A percentile compares a stretch with the other conserved stretches of the same genome.
Conservation (phyloP, 2,797 vertebrate genomes). For the Sebastes trivittatus region DNA sequence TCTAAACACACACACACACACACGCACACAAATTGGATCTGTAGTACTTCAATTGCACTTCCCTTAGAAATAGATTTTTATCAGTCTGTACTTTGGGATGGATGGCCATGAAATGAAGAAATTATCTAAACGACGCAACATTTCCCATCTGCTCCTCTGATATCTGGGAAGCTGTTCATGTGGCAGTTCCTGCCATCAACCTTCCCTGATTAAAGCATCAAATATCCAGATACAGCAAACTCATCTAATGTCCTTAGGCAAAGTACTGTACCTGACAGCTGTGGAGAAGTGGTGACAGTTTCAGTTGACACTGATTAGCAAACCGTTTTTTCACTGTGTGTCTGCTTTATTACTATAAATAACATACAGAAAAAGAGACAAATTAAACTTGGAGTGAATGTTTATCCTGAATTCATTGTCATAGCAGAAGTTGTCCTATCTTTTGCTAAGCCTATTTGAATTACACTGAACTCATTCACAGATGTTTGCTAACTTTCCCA, state of each 20-base stretch:
- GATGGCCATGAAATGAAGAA: conserved; percentile 54
- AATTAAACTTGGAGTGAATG: not conserved
- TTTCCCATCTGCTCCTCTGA: conserved; percentile 58
- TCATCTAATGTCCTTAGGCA: conserved; percentile 45
- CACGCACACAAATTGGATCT: not conserved
- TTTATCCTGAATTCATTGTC: conserved; percentile 9
- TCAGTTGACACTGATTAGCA: conserved; percentile 38
- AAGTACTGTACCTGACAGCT: conserved; percentile 48
- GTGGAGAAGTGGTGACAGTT: conserved; percentile 28
- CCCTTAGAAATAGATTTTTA: conserved; percentile 26
- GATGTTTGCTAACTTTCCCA: not conserved
- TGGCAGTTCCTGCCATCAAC: conserved; percentile 44
- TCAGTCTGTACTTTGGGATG: conserved; percentile 29
- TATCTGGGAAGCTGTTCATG: conserved; percentile 30
- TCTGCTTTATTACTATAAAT: conserved; percentile 24
- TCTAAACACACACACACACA: not conserved
- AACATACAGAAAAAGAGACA: not conserved
- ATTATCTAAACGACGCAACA: conserved; percentile 45
- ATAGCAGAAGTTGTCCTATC: not conserved
- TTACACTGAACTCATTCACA: not conserved
- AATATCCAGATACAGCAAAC: conserved; percentile 42
- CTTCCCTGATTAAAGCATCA: conserved; percentile 49
- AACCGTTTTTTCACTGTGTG: not conserved
- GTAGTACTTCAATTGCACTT: conserved; percentile 4
- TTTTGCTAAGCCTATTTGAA: not conserved